These are phyloP conservation scores for Boloria euphrosyne DNA, from an alignment of 2,888 invertebrate genomes.

Conservation along the genomic window DNA sequence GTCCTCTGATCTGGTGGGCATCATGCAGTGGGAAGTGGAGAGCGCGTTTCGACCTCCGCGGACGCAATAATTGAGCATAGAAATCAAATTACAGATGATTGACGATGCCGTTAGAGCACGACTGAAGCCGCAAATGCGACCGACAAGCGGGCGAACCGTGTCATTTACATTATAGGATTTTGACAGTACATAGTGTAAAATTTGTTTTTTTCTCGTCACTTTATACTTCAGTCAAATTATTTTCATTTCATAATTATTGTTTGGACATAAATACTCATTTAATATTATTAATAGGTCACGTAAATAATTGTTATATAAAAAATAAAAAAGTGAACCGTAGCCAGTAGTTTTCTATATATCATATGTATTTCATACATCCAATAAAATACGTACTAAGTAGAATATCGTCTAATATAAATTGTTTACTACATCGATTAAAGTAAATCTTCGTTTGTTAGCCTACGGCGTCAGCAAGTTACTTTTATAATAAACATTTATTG, in stretches of 20 bases:
- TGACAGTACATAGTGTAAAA: slow-evolving; percentile 46
- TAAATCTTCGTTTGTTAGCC: slow-evolving; percentile 46
- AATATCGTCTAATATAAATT: slow-evolving; percentile 1
- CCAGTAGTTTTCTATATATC: no score
- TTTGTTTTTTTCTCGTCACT: no score
- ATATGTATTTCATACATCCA: neutral
- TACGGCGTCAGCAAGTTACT: slow-evolving; percentile 50
- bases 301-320: no score
- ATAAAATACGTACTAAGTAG: slow-evolving; percentile 2
- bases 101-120: slow-evolving; percentile 81
- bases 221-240: neutral
- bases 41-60: slow-evolving; percentile 72
- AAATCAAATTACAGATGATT: slow-evolving; percentile 82
- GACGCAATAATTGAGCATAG: slow-evolving; percentile 82
- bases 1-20: slow-evolving; percentile 51
- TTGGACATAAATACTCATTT: no score
- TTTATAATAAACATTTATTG: slow-evolving; percentile 63
- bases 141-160: slow-evolving; percentile 66
- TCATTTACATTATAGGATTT: slow-evolving; percentile 76
- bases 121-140: slow-evolving; percentile 74
- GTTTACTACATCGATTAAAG: neutral
- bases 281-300: no score
- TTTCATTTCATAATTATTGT: no score
- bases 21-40: slow-evolving; percentile 62
- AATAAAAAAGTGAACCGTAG: no score